Conservation (phyloP, 2,797 vertebrate species). For the Ptychobarbus kaznakovi region DNA sequence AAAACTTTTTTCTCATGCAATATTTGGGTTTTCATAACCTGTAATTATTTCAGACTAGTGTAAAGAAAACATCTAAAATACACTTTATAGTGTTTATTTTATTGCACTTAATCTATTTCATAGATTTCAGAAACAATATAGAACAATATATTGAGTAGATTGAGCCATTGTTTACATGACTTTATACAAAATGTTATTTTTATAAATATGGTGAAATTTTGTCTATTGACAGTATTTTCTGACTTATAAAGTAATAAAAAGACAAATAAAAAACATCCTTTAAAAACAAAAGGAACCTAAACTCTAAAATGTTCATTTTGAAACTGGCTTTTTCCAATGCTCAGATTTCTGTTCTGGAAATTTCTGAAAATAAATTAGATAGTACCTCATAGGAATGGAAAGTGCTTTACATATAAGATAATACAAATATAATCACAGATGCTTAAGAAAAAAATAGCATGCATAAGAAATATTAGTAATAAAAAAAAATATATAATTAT, state of each 20-base stretch:
- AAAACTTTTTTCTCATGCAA: background rate
- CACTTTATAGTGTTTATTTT: background rate
- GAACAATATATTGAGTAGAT: too few species aligned
- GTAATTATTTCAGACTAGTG: background rate
- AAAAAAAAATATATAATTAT: background rate
- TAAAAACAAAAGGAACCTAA: too few species aligned
- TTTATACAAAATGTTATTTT: too few species aligned
- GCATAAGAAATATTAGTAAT: background rate
- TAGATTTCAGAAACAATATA: background rate
- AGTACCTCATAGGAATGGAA: background rate
- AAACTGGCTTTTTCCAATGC: background rate
- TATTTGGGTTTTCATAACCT: background rate
- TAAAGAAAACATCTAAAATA: background rate
- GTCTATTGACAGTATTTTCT: background rate
- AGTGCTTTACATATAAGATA: background rate
- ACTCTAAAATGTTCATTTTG: background rate
- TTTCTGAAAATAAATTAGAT: background rate
- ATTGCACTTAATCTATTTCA: background rate
- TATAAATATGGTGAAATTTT: background rate
- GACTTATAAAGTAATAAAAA: background rate
- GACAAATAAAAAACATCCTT: background rate
- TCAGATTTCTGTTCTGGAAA: background rate
- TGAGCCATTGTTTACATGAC: too few species aligned
- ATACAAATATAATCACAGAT: background rate
- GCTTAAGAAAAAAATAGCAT: background rate